Base-by-base conservation (phyloP, 2,888 invertebrate genomes). In the Lepidocyrtoides sp. region DNA sequence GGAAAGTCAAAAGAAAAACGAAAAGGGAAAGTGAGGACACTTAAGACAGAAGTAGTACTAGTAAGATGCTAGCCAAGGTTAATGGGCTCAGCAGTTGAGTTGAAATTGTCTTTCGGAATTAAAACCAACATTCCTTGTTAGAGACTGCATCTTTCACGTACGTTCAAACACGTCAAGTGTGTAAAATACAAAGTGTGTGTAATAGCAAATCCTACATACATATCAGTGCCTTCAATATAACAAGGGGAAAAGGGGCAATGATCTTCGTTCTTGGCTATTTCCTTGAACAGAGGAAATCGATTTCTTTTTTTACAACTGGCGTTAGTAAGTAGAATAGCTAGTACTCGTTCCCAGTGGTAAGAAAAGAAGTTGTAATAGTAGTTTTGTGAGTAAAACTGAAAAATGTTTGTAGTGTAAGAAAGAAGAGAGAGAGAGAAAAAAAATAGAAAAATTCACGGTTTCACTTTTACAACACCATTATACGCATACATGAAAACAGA, bases 251-350 rank as follows among this genome's bases (percentile, higher is more conserved):
- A 83, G 89, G 89, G 85, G 85, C 90, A 90, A 90, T 85, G 90
- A 90, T 85, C 90, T 90, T 90, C 36, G 2, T 36, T 36, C 51
- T 57, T 32, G 79, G 79, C 85, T 66, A 79, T 90, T 90, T 85
- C 44, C 14, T 82, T 60, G 60, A 86, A 86, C 72, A 17, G 54
- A 14, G 86, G 91, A 91, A 86, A 91, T 91, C 91, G 91, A 91
- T 91, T 91, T 91, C 85, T 82, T 63, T 89, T n/a, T 79, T 63
- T 83, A 75, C 54, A 77, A 79, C n/a, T n/a, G 63, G 63, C 75
- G 54, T 32, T 26, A 12, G 72, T 48, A 75, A 85, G 57, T 72
- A 23, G 10, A 72, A 72, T 86, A 23, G 26, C n/a, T n/a, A n/a
- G n/a, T 75, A 17, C 41, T 12, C 54, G 7, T 36, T 36, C 12